Evolutionary conservation across 2,113 vertebrate species (phyloP), one percentile per base, ranked within the genome.

Genomic region (Platichthys stellatus): DNA sequence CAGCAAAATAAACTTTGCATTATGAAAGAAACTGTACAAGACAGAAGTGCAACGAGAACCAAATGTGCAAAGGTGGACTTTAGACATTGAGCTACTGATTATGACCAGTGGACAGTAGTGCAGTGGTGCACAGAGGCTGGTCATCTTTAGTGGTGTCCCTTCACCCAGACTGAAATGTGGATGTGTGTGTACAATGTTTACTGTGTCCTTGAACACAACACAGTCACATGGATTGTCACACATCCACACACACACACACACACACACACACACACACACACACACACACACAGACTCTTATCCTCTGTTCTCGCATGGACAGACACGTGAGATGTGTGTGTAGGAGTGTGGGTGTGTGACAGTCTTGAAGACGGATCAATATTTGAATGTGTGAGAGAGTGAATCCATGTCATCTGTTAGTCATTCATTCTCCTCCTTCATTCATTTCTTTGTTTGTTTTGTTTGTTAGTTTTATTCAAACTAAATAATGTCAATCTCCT

Each of bases 341-440:
- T 24, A 38, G 35, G 35, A 35, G 71, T 78, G 62, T 73, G 74
- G 76, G 24, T 45, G 40, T 72, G 38, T 69, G 51, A 64, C 15
- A 17, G 47, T 18, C 15, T 51, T 18, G 45, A 14, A 14, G 11
- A 57, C 74, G 65, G 81, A 90, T 91, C 86, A 72, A 86, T 90
- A 80, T 26, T 47, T 47, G 15, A 24, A n/a, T 20, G 59, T 64
- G 75, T 43, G 66, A 18, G 40, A 47, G 45, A 47, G 45, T 47
- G 45, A 47, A 47, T 38, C 35, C 7, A 38, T 38, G 9, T 38
- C 35, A 38, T 38, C 35, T 38, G 35, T 38, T 8, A 15, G 47
- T 51, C 47, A 20, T 51, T 63, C 61, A 31, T 57, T 51, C 15
- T 61, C 21, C 40, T 21, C 49, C 38, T 64, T 40, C 23, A 15